phyloP scores from a whole-genome alignment of 53 echinoderm and acorn worm genomes.

The Echinometra lucunter region DNA sequence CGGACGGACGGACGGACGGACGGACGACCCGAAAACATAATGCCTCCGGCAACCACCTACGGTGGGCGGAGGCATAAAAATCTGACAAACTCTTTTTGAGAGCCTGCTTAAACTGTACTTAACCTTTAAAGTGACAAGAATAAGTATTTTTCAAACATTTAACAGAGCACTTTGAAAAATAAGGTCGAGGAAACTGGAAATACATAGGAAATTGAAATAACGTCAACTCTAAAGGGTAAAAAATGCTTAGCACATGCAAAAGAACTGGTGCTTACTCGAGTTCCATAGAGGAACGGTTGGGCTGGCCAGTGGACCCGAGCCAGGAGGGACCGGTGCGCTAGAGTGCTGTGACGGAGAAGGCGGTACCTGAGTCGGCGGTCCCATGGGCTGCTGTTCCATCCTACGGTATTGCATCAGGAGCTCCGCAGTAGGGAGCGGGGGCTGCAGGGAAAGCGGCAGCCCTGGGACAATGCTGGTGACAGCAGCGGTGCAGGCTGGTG shows the following conservation, averaged over 20 bases:
- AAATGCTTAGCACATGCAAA: neutral
- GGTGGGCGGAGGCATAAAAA: too few relatives aligned
- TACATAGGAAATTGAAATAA: too few relatives aligned
- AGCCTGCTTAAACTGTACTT: too few relatives aligned
- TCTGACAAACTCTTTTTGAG: too few relatives aligned
- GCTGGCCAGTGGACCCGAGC: conserved; percentile 25
- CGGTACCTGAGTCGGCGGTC: conserved; percentile 67
- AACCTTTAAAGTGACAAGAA: too few relatives aligned
- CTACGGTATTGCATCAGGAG: conserved; percentile 70
- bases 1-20: too few relatives aligned
- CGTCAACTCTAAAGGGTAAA: too few relatives aligned
- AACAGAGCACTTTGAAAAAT: too few relatives aligned
- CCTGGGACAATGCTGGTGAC: conserved; percentile 58
- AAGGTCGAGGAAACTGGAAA: too few relatives aligned
- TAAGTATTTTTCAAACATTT: too few relatives aligned
- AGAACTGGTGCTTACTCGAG: conserved; percentile 55
- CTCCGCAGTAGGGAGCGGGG: neutral
- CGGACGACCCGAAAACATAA: too few relatives aligned
- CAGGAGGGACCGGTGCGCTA: neutral
- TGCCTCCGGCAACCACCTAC: too few relatives aligned
- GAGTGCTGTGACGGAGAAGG: conserved; percentile 25
- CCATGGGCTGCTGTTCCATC: conserved; percentile 73
- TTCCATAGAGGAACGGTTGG: conserved; percentile 65
- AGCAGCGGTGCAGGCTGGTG: conserved; percentile 63
- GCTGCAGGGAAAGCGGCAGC: conserved; percentile 52